Base-by-base conservation (phyloP, 2,888 invertebrate species). In the Drosophila percnosoma region DNA sequence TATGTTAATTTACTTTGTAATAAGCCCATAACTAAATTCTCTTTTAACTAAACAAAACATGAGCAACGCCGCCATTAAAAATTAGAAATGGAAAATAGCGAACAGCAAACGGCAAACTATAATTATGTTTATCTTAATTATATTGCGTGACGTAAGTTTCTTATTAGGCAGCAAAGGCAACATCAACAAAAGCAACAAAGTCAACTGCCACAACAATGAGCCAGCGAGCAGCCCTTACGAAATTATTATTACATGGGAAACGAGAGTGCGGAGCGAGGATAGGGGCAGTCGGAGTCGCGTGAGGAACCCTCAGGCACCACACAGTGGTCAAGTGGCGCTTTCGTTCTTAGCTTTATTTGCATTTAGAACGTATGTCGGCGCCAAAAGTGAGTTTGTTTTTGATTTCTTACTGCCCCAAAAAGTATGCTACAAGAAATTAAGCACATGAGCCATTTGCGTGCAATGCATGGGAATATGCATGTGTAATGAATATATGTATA, bases 91-190 rank as follows among this genome's bases (percentile, higher is more conserved):
- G 65, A 70, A 64, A 54, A 54, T 59, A 57, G 38, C 54, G 60
- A 82, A 72, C 58, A 80, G 73, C 70, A 70, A 76, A 73, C 74
- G 67, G 69, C 73, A 58, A 87, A 86, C 87, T 80, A 86, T 88
- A 88, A 87, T 90, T 90, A 87, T 88, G 88, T 88, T 87, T 87
- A 87, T 87, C 90, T 90, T 90, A 87, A 87, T 87, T 90, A 86
- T 87, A 87, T 88, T 86, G 88, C 87, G 88, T 87, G 87, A 88
- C 77, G 82, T 75, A 83, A 73, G 89, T 88, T 86, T 83, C 84
- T 75, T 89, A 85, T 89, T 88, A 86, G 80, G 78, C 80, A 68
- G 70, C 82, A 68, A 71, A 66, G 57, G 78, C 81, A 74, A 78
- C 81, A 86, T 8, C 45, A 45, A 45, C 45, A 45, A 21, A 85